phyloP scores from a whole-genome alignment of 2,113 vertebrate genomes.

The Hemiscyllium ocellatum region DNA sequence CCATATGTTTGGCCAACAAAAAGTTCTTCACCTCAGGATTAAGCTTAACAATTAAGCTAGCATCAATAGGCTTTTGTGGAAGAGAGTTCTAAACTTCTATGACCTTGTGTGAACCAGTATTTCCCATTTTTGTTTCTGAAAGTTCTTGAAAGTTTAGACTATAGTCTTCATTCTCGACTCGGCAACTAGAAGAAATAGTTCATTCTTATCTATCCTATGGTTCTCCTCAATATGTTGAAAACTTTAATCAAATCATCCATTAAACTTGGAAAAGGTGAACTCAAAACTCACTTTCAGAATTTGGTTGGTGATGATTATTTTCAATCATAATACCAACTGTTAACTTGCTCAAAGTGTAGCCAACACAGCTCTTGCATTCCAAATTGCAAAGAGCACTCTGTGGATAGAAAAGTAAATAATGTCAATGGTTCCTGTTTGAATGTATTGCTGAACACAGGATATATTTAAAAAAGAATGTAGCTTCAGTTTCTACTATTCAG shows the following conservation, averaged over 20 bases:
- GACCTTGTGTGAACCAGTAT: neutral
- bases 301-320: neutral
- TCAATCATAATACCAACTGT: neutral
- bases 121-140: neutral
- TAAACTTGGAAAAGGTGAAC: neutral
- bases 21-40: neutral
- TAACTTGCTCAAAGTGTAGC: neutral
- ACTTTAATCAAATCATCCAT: neutral
- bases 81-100: neutral
- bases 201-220: neutral
- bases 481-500: neutral
- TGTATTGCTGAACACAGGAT: neutral
- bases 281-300: neutral
- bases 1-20: neutral
- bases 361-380: neutral
- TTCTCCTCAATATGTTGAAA: neutral
- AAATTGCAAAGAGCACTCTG: neutral
- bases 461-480: neutral
- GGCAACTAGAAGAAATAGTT: neutral
- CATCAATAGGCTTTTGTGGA: neutral
- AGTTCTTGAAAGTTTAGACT: neutral
- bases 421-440: neutral
- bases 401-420: neutral
- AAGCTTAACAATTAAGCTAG: neutral
- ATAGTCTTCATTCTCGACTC: neutral